A percentile compares a stretch with the other conserved stretches of the same genome.
Conservation (phyloP, 2,113 vertebrate genomes). For the Falcunculus frontatus region DNA sequence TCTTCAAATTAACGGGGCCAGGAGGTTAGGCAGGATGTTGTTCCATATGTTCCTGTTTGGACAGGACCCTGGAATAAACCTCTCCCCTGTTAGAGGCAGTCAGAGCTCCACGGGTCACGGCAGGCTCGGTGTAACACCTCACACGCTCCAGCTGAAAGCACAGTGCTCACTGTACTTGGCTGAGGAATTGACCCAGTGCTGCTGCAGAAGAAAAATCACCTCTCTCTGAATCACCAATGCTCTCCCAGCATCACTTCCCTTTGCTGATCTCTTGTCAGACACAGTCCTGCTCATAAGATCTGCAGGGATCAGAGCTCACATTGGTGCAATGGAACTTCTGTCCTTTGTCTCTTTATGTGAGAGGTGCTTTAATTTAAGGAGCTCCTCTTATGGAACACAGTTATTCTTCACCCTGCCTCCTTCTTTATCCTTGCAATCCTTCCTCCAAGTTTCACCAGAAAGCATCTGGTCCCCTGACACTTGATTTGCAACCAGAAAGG, state of each 20-base stretch:
- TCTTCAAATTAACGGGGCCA: neutral
- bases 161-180: neutral
- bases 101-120: neutral
- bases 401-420: neutral
- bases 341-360: neutral
- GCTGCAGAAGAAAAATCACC: neutral
- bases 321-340: neutral
- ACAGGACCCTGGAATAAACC: neutral
- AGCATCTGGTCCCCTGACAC: neutral
- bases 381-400: neutral
- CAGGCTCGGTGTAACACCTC: fast-evolving
- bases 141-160: neutral
- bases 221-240: neutral
- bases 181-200: neutral
- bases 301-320: neutral
- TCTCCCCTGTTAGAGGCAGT: neutral
- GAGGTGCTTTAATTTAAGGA: neutral
- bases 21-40: neutral
- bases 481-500: neutral
- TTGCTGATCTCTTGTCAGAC: neutral
- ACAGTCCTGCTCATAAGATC: neutral
- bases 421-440: neutral
- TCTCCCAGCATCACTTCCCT: neutral
- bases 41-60: fast-evolving
- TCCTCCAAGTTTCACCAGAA: neutral